Conservation (phyloP, 2,113 vertebrate species). For the Anguilla rostrata region DNA sequence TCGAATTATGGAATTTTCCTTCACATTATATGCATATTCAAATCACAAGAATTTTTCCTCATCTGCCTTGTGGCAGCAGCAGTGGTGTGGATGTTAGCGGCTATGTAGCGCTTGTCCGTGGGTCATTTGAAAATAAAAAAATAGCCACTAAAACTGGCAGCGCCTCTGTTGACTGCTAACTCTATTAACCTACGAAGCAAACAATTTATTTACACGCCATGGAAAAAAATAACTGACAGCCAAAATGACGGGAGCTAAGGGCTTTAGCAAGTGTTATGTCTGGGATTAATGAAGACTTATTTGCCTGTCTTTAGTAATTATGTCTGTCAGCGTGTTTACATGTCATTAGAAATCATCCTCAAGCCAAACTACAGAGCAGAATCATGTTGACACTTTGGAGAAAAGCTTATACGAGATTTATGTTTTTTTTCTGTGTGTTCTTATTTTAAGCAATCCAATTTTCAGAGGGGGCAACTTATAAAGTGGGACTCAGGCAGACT, state of each 20-base stretch:
- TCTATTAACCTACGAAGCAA: neutral
- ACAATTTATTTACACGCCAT: neutral
- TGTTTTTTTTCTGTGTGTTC: neutral
- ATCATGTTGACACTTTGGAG: neutral
- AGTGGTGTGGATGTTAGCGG: too few species aligned
- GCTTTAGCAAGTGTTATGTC: neutral
- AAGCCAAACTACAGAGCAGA: neutral
- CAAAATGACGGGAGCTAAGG: neutral
- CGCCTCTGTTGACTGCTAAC: neutral
- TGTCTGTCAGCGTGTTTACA: slow-evolving; percentile 1
- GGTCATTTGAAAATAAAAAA: too few species aligned
- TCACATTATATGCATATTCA: neutral
- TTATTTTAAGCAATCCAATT: neutral
- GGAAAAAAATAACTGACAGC: neutral
- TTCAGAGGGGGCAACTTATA: neutral
- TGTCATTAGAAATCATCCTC: neutral
- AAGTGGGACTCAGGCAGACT: neutral
- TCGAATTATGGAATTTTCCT: neutral
- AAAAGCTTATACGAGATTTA: neutral
- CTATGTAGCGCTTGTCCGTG: too few species aligned
- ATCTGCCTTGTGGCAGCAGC: neutral
- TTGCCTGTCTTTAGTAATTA: neutral
- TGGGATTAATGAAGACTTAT: slow-evolving; percentile 1
- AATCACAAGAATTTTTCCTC: neutral
- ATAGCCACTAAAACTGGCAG: neutral